Evolutionary conservation across 1,140 invertebrate genomes (phyloP), one percentile per base, ranked within the genome.

Genomic region (Cydia fagiglandana): DNA sequence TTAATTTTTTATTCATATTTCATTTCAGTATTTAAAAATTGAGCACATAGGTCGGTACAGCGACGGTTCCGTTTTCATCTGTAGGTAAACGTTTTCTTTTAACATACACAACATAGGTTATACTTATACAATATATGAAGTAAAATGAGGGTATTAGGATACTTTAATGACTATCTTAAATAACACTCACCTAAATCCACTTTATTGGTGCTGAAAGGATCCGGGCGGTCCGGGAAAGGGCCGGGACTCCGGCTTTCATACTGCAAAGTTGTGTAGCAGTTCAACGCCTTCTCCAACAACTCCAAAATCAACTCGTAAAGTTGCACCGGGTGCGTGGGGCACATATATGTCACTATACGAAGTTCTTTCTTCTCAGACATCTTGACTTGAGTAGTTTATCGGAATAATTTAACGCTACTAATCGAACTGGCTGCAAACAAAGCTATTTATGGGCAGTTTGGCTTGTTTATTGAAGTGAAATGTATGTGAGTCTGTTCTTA

Each of bases 271-370:
- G 94, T 89, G 68, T 94, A 88, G 76, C 92, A 92, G 24, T 89
- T 87, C 12, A 94, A 78, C 34, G 93, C 85, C 17, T 93, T 84
- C 80, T 95, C 95, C 64, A 95, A 83, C 74, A 95, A 92, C 38
- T 94, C 89, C 80, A 94, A 78, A 45, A 95, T 87, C 61, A 93
- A 84, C 81, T 95, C 94, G 87, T 94, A 95, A 56, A 95, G 81
- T 81, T 95, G 94, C 9, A 95, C 93, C 4, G 94, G 95, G 81
- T 95, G 92, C 73, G 94, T 94, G 10, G 95, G 95, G 77, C 94
- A 94, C 91, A 96, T 93, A 81, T 95, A 95, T 0, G 95, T 95
- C 53, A 93, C 86, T 28, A 94, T 78, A 74, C 95, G 86, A 79
- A 96, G 79, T 77, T 92, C 88, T 75, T 85, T 91, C 73, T 79